A percentile compares a stretch with the other conserved stretches of the same genome.
Evolutionary conservation across 2,888 invertebrate genomes (phyloP).

Genomic region (Cactoblastis cactorum): DNA sequence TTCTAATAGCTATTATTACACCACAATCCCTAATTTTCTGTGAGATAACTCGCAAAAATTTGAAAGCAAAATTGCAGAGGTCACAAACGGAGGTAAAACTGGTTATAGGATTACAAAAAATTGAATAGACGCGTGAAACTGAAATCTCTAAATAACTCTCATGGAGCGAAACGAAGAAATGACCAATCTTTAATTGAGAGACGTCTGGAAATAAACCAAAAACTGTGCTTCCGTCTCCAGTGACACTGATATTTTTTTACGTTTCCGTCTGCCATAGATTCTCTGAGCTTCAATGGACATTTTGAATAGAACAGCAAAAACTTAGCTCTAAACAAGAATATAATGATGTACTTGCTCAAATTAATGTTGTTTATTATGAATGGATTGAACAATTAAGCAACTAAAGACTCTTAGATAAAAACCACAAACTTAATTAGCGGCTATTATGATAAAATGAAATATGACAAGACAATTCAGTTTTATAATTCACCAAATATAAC

Average conservation of each 20-base stretch:
- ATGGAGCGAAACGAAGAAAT: constrained; percentile 35
- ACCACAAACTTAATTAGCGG: background rate
- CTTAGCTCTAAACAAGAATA: background rate
- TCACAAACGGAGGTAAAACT: constrained; percentile 2
- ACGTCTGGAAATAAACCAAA: constrained; percentile 31
- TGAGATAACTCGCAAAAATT: background rate
- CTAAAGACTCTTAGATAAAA: background rate
- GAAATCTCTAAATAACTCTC: constrained; percentile 25
- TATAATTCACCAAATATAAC: too few species aligned
- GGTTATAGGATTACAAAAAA: constrained; percentile 8
- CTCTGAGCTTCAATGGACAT: constrained; percentile 12
- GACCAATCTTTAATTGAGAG: constrained; percentile 34
- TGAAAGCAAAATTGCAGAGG: background rate
- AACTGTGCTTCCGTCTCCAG: constrained; percentile 33
- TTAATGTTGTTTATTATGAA: background rate
- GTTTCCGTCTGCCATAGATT: constrained; percentile 18
- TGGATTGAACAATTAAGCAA: background rate
- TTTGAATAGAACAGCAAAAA: background rate
- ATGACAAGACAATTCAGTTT: background rate
- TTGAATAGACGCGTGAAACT: constrained; percentile 5
- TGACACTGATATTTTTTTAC: constrained; percentile 27
- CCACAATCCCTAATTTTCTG: background rate
- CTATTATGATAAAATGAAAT: background rate
- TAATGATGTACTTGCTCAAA: background rate
- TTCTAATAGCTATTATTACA: background rate